These are phyloP conservation scores for Spodoptera exigua DNA, from an alignment of 2,888 invertebrate genomes.

Conservation along the genomic window DNA sequence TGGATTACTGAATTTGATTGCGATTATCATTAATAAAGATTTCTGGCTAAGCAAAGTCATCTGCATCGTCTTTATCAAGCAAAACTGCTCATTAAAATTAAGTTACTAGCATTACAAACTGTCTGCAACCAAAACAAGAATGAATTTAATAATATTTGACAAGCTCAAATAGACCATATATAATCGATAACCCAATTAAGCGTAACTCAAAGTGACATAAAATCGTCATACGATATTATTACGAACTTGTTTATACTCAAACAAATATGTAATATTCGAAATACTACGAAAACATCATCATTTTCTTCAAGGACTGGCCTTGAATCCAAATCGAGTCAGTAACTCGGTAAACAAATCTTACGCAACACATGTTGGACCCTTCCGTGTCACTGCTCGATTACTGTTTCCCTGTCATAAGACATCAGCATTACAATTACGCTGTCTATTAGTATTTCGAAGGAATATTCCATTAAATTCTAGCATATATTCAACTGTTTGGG, in stretches of 20 bases:
- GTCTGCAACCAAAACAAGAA: too few species aligned
- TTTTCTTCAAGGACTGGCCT: conserved; percentile 5
- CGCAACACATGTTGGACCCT: conserved; percentile 22
- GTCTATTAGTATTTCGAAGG: conserved; percentile 1
- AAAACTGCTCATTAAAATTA: background rate
- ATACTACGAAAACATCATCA: conserved; percentile 1
- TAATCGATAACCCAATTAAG: too few species aligned
- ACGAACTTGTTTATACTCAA: too few species aligned
- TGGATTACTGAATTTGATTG: too few species aligned
- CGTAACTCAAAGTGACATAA: too few species aligned
- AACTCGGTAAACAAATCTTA: conserved; percentile 29
- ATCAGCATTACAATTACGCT: conserved; percentile 29
- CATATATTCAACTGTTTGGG: too few species aligned
- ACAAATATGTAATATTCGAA: conserved; percentile 1
- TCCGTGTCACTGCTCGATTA: conserved; percentile 37
- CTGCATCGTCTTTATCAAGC: too few species aligned
- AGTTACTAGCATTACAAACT: too few species aligned
- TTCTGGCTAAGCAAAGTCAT: background rate
- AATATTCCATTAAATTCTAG: background rate
- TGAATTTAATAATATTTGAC: too few species aligned
- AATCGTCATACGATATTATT: too few species aligned
- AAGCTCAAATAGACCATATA: too few species aligned
- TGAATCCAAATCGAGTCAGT: conserved; percentile 18
- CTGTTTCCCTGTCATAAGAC: conserved; percentile 25
- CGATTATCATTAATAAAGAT: background rate